Evolutionary conservation across 2,888 invertebrate species (phyloP).

Genomic region (Meloe dianella): DNA sequence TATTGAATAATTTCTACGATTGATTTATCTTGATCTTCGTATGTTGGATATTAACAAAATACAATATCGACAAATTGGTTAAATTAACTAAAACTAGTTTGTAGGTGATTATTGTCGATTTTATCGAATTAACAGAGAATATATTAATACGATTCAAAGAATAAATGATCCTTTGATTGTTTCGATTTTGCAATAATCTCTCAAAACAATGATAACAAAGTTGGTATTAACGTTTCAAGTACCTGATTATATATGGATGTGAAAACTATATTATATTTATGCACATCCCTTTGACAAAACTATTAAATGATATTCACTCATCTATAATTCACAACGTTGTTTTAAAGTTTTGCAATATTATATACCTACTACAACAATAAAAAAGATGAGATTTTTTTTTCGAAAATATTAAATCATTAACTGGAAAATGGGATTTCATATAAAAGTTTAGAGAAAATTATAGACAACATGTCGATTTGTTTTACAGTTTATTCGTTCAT

Average conservation of each 20-base stretch:
- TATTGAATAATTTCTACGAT: neutral
- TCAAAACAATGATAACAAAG: neutral
- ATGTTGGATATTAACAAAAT: neutral
- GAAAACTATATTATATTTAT: conserved; percentile 2
- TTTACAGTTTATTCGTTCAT: neutral
- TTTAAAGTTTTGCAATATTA: neutral
- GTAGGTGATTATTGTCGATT: neutral
- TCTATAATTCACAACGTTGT: neutral
- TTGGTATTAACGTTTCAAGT: neutral
- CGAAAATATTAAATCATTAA: neutral
- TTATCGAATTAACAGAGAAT: neutral
- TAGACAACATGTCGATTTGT: conserved; percentile 2
- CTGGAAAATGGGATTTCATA: neutral
- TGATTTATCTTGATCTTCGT: neutral
- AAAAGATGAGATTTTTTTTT: neutral
- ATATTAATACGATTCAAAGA: neutral
- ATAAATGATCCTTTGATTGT: neutral
- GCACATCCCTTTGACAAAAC: neutral
- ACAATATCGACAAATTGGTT: neutral
- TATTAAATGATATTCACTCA: neutral
- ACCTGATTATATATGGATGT: neutral
- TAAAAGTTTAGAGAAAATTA: neutral
- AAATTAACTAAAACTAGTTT: neutral
- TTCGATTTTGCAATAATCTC: conserved; percentile 3
- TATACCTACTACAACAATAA: neutral